Evolutionary conservation across 1,140 invertebrate species (phyloP).

Genomic region (Brachionus paranguensis): DNA sequence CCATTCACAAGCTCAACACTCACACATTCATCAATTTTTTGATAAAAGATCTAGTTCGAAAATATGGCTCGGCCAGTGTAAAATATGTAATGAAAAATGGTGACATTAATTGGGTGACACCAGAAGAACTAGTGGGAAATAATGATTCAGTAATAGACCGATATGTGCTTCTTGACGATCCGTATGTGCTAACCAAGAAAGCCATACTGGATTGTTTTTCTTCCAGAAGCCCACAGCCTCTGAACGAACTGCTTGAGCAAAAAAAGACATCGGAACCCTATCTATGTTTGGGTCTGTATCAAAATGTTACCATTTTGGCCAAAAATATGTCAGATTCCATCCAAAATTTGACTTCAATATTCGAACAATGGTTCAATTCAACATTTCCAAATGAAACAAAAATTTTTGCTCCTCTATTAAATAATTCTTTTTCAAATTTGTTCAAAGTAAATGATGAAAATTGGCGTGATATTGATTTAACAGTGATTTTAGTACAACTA

Average conservation of each 20-base stretch:
- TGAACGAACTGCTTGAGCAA: background rate
- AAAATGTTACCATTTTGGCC: slow-evolving; percentile 43
- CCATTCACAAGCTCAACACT: background rate
- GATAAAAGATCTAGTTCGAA: slow-evolving; percentile 16
- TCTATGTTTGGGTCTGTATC: slow-evolving; percentile 43
- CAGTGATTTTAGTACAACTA: background rate
- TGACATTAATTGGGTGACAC: slow-evolving; percentile 42
- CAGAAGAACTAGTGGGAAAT: slow-evolving; percentile 10
- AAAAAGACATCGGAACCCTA: background rate
- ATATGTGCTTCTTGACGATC: slow-evolving; percentile 24
- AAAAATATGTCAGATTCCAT: background rate
- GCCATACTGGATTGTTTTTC: slow-evolving; percentile 9
- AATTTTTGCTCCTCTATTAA: background rate
- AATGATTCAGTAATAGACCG: slow-evolving; percentile 10
- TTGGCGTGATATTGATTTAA: background rate
- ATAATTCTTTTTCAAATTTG: background rate
- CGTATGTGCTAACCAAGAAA: slow-evolving; percentile 15
- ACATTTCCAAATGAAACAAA: background rate
- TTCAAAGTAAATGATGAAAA: slow-evolving; percentile 28
- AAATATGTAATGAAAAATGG: slow-evolving; percentile 42
- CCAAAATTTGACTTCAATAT: background rate
- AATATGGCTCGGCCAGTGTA: background rate
- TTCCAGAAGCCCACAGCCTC: background rate
- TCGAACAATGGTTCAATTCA: background rate
- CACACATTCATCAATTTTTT: background rate